Base-by-base conservation (phyloP, 2,888 invertebrate genomes). In the Lasioglossum calceatum region DNA sequence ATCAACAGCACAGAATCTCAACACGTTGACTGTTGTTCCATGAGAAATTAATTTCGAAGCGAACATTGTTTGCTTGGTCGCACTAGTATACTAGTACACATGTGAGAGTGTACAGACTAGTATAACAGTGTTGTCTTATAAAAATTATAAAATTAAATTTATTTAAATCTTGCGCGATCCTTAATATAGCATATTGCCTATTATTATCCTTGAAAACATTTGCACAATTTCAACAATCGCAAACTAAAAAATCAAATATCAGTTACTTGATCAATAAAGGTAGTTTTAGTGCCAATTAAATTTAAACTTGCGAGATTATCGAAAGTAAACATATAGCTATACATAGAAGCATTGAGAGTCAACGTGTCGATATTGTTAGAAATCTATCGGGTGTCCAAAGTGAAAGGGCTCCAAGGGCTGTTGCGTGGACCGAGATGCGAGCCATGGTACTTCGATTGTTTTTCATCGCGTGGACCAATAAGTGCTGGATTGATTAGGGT, bases 381-480 rank as follows among this genome's bases (percentile, higher is more conserved):
- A 32, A 67, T 67, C 67, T 23, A 67, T 7, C 73, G 36, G 32
- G 73, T 50, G 50, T 50, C 50, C 32, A 50, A 19, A 36, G 19
- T 32, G 61, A 58, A 79, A 71, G 58, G n/a, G 50, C 64, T 39
- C 72, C 61, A 50, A 64, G 39, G 23, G 23, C 44, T 84, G 73
- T 70, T 50, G 79, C 36, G 72, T 79, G 79, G 85, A 72, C 72
- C 86, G 79, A 85, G 61, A 19, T 71, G 75, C 71, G 44, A 47
- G 36, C 77, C 61, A 39, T 82, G 73, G 61, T 64, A 23, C 50
- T 50, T 64, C 79, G 74, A 67, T 80, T 80, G 47, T 64, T 47
- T 80, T 32, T 74, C 16, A 54, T 36, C 50, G 50, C 64, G 16
- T 32, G 75, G 8, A 64, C 16, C 44, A 54, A 71, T n/a, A 70